These are phyloP conservation scores for Calcarius ornatus DNA, from an alignment of 2,113 vertebrate genomes.

Conservation along the genomic window DNA sequence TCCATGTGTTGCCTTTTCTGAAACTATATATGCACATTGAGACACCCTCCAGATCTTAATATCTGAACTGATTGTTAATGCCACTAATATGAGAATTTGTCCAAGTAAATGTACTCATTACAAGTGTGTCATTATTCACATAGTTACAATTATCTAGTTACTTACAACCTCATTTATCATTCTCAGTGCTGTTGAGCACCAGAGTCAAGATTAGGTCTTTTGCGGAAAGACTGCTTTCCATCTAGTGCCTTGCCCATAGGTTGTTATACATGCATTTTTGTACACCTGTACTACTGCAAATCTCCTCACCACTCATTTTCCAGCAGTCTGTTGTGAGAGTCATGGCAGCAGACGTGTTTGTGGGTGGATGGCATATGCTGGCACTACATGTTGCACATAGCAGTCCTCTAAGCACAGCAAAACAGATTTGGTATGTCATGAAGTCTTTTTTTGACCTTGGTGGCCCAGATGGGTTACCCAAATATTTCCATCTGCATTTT, in stretches of 20 bases:
- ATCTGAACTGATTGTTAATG: neutral
- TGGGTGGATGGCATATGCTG: constrained; percentile 18
- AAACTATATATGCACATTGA: neutral
- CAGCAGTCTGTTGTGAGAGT: neutral
- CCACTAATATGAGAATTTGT: neutral
- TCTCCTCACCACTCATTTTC: neutral
- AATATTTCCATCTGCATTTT: neutral
- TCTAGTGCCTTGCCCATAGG: neutral
- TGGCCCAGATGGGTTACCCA: neutral
- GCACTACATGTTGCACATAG: neutral
- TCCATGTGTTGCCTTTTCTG: neutral
- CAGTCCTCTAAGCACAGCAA: neutral
- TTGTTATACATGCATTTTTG: neutral
- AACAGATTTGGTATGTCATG: neutral
- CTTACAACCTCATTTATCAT: neutral
- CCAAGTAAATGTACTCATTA: neutral
- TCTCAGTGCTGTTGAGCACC: neutral
- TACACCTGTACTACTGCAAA: neutral
- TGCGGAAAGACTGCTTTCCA: neutral
- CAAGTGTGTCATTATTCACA: neutral
- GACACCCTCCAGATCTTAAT: neutral
- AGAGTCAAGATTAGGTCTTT: neutral
- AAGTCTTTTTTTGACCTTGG: constrained; percentile 4
- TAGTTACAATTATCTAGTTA: neutral
- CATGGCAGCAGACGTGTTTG: constrained; percentile 2